Evolutionary conservation across 1,140 invertebrate genomes (phyloP), one percentile per base, ranked within the genome.

Genomic region (Drosophila pectinifera): DNA sequence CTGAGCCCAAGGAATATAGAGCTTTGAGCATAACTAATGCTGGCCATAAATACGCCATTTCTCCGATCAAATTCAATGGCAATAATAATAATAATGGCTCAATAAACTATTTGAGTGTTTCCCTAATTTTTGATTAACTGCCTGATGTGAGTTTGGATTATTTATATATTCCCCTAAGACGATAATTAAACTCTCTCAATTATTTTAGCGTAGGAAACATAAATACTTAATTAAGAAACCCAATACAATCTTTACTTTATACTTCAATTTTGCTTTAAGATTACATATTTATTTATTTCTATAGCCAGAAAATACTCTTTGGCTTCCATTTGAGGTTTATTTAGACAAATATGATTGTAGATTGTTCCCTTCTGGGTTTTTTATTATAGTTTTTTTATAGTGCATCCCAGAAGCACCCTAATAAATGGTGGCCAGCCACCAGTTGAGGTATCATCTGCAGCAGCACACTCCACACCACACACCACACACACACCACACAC

Each of bases 391-490:
- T 10, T 2, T 16, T 49, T 31, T 36, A n/a, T 53, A 53, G 49
- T 36, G 49, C 49, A 53, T 53, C 18, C 7, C 31, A 53, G 18
- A 10, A 18, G 18, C 31, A 53, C 13, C 31, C 31, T 53, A 36
- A 53, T 53, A 53, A 53, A 53, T 49, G 24, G 28, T 49, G n/a
- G n/a, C 5, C 46, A 13, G n/a, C 24, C 36, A 26, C 14, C 18
- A 16, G 42, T 41, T 31, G 24, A 34, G 31, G 34, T 62, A 53
- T 62, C 64, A 46, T 51, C 43, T 4, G 16, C 22, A 43, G 2
- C 38, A 28, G 64, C 62, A 49, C 14, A 18, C 55, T 58, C 26
- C 18, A 10, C 28, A 31, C n/a, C 14, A 36, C 4, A 26, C 26
- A 26, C 26, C 0, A 0, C 26, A 8, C 28, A 28, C 28, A 28